Percentiles rank a stretch among this genome's conserved stretches.
Conservation (phyloP, 92 coral and sea anemone species). For the Phenganax subtilis region DNA sequence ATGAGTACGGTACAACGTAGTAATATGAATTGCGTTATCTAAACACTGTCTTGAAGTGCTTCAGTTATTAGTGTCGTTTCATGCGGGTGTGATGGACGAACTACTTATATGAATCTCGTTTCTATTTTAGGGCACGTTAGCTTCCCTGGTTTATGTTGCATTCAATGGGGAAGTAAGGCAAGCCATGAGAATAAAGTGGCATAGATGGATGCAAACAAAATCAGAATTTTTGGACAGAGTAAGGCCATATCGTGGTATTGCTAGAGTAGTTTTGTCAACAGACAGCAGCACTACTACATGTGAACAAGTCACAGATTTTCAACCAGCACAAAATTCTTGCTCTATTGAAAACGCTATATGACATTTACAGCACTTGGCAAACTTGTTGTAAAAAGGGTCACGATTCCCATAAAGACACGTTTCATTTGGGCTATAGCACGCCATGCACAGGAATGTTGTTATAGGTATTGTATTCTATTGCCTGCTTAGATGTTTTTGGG, state of each 20-base stretch:
- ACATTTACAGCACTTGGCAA: neutral
- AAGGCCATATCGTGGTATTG: conserved; percentile 41
- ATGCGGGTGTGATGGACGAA: too few species aligned
- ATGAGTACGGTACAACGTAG: too few species aligned
- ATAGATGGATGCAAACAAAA: conserved; percentile 46
- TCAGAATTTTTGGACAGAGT: conserved; percentile 39
- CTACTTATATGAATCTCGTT: neutral
- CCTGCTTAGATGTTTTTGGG: too few species aligned
- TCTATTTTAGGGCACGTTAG: conserved; percentile 31
- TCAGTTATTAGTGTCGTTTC: too few species aligned
- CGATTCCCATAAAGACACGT: neutral
- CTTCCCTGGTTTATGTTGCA: conserved; percentile 34
- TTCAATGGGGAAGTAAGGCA: conserved; percentile 35
- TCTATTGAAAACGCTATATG: neutral
- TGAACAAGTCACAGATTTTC: conserved; percentile 29
- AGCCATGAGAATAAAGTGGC: conserved; percentile 47
- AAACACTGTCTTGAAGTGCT: too few species aligned
- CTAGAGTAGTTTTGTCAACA: conserved; percentile 20
- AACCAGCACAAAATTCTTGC: conserved; percentile 8
- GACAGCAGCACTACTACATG: conserved; percentile 25
- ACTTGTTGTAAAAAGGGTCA: neutral
- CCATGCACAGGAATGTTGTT: too few species aligned
- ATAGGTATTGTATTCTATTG: too few species aligned
- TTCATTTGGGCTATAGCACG: neutral
- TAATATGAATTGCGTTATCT: too few species aligned